Evolutionary conservation across 2,113 vertebrate species (phyloP), one percentile per base, ranked within the genome.

Genomic region (Gambusia affinis): DNA sequence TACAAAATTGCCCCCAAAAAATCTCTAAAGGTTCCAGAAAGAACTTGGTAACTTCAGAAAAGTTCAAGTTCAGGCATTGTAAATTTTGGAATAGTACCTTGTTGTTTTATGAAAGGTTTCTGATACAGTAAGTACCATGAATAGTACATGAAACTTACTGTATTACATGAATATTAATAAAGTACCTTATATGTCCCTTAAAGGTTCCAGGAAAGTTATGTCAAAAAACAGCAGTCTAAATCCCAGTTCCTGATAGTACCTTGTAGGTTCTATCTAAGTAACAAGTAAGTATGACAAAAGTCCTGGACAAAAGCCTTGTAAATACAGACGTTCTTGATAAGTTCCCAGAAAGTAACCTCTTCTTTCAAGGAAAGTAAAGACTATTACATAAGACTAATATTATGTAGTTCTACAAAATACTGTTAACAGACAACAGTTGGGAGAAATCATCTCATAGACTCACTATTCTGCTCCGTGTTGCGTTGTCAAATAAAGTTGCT

Each of bases 401-500:
- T 54, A 54, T 54, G 22, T 24, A 54, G 8, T 54, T 22, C 51
- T 24, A 54, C 51, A 6, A 31, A 63, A 63, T 63, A 31, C 8
- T 63, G 14, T 17, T 31, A 19, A 31, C 15, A 31, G 24, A 28
- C 2, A 12, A 24, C 12, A 37, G 24, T 65, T 12, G 24, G 11
- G 44, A 8, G 1, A 60, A 19, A 4, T 19, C n/a, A 27, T 27
- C 17, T 67, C 28, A 5, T 47, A 39, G 12, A 96, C 98, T 97
- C 91, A 99, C 98, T 91, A 99, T 98, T 93, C 97, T 93, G 87
- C 98, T 98, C 64, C 98, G 96, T 2, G 97, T 98, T 30, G 96
- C 95, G 8, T 94, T 98, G 86, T 98, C 96, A 89, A 99, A 99
- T 90, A 99, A 93, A 0, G 95, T 95, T 33, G 97, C 96, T 88